These are phyloP conservation scores for Clamator glandarius DNA, from an alignment of 2,797 vertebrate species.

Conservation along the genomic window DNA sequence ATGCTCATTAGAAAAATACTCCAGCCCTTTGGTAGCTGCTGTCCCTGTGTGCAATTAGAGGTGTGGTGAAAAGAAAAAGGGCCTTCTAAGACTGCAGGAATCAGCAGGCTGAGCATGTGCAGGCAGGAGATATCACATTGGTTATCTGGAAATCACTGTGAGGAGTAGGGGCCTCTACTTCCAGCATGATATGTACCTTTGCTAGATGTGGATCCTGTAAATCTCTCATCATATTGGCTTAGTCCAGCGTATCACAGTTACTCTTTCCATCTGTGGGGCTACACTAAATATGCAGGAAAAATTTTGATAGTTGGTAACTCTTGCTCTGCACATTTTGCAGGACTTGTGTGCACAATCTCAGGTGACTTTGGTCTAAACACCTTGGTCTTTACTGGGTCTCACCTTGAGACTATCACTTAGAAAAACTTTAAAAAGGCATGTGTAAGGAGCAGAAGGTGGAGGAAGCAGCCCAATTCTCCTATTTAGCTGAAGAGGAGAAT, in stretches of 20 bases:
- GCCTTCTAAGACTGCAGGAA: background rate
- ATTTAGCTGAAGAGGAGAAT: background rate
- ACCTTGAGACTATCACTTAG: background rate
- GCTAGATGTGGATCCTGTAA: background rate
- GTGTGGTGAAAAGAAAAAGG: background rate
- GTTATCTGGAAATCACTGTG: background rate
- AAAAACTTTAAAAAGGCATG: background rate
- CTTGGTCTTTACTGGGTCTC: background rate
- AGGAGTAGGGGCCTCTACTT: background rate
- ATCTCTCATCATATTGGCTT: background rate
- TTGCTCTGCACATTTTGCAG: background rate
- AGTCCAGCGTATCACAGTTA: too few relatives aligned
- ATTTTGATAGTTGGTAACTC: background rate
- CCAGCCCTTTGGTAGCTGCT: background rate
- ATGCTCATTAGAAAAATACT: background rate
- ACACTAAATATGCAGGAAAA: background rate
- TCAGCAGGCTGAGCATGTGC: background rate
- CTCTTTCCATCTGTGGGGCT: background rate
- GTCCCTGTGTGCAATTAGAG: background rate
- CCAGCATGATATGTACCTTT: background rate
- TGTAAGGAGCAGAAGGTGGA: background rate
- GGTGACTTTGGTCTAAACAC: background rate
- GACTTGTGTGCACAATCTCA: background rate
- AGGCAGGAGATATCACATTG: background rate
- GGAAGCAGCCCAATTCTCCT: background rate